Percentiles rank a stretch among this genome's conserved stretches.
Evolutionary conservation across 2,113 vertebrate species (phyloP).

Genomic region (Anolis carolinensis): DNA sequence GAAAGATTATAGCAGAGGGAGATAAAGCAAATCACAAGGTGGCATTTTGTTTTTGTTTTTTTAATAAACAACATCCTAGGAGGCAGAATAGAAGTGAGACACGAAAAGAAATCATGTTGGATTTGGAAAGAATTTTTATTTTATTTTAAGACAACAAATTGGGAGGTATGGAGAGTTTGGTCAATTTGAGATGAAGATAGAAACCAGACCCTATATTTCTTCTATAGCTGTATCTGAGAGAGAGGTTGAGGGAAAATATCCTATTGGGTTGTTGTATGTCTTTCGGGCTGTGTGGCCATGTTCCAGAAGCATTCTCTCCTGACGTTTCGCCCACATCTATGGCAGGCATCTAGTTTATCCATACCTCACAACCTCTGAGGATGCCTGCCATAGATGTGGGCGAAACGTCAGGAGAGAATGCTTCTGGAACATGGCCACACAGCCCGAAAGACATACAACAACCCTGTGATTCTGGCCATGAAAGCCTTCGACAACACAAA

Average conservation of each 20-base stretch:
- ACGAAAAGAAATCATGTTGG: not conserved
- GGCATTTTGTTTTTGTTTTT: not conserved
- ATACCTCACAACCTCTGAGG: too few relatives aligned
- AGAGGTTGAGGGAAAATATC: not conserved
- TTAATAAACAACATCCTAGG: not conserved
- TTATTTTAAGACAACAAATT: not conserved
- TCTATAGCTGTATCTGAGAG: not conserved
- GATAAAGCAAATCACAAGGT: constrained; percentile 2
- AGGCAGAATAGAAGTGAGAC: constrained; percentile 2
- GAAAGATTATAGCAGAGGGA: constrained; percentile 14
- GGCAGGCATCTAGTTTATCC: too few relatives aligned
- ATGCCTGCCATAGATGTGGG: too few relatives aligned
- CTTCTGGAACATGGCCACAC: too few relatives aligned
- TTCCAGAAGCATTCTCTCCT: too few relatives aligned
- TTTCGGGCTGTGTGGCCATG: too few relatives aligned
- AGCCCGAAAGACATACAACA: too few relatives aligned
- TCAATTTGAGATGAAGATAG: not conserved
- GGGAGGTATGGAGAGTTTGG: not conserved
- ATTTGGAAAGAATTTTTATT: not conserved
- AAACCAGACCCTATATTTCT: not conserved
- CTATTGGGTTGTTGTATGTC: too few relatives aligned
- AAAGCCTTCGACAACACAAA: too few relatives aligned
- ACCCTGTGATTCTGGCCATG: too few relatives aligned
- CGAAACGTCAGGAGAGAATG: too few relatives aligned
- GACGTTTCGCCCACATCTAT: too few relatives aligned